Conservation (phyloP, 2,888 invertebrate genomes). For the Lysandra coridon region DNA sequence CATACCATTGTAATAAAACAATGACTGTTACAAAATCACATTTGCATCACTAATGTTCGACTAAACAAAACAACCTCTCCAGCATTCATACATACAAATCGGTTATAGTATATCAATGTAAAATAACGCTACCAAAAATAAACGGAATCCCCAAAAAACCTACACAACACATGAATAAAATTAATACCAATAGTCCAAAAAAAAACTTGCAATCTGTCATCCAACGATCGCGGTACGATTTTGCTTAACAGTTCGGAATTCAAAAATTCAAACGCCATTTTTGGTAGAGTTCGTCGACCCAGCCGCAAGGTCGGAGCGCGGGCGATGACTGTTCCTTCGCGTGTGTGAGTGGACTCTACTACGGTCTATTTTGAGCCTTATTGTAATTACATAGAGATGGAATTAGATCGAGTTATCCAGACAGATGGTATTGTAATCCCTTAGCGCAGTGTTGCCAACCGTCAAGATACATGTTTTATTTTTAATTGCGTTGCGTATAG, state of each 20-base stretch:
- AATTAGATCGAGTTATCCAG: conserved; percentile 34
- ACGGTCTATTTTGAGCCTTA: conserved; percentile 40
- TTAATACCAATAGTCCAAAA: not conserved
- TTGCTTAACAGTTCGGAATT: conserved; percentile 34
- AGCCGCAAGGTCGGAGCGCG: conserved; percentile 68
- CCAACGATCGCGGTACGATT: conserved; percentile 7
- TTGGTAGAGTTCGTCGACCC: conserved; percentile 62
- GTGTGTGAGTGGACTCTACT: conserved; percentile 44
- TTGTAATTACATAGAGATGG: conserved; percentile 35
- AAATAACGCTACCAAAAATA: not conserved
- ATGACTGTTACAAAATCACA: conserved; percentile 29
- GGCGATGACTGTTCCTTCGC: conserved; percentile 54
- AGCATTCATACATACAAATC: conserved; percentile 21
- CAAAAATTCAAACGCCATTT: conserved; percentile 51
- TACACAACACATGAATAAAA: conserved; percentile 2
- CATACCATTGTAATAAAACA: conserved; percentile 24
- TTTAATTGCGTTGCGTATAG: conserved; percentile 22
- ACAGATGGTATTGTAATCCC: conserved; percentile 43
- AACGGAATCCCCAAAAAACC: conserved; percentile 11
- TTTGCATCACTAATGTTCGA: conserved; percentile 20
- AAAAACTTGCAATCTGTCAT: not conserved
- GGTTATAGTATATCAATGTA: not conserved
- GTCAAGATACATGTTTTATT: conserved; percentile 32
- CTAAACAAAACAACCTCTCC: conserved; percentile 7
- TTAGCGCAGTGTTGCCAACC: conserved; percentile 30